Percentiles rank a stretch among this genome's conserved stretches.
Evolutionary conservation across 2,888 invertebrate genomes (phyloP).

Genomic region (Trichogramma dendrolimi): DNA sequence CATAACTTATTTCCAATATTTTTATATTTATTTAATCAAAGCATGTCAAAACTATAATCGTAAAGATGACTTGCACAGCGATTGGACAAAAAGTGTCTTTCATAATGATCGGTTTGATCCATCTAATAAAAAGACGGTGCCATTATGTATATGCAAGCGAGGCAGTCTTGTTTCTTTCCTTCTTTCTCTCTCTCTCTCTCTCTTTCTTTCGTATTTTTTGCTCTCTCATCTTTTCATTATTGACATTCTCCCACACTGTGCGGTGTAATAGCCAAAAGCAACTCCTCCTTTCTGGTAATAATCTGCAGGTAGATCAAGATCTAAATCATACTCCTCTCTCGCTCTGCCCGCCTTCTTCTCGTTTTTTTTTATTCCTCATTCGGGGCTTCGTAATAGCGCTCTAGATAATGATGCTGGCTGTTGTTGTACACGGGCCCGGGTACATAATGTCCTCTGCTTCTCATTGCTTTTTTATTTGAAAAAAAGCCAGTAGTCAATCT

Average conservation of each 20-base stretch:
- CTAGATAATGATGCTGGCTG: constrained; percentile 29
- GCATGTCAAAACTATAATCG: not conserved
- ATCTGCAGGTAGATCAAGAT: constrained; percentile 26
- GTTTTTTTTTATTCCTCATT: constrained; percentile 18
- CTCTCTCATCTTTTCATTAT: constrained; percentile 20
- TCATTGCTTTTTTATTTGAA: constrained; percentile 5
- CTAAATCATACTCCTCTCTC: constrained; percentile 27
- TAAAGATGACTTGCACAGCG: constrained; percentile 24
- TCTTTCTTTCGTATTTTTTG: not conserved
- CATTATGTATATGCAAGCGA: constrained; percentile 28
- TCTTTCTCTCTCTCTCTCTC: constrained; percentile 5
- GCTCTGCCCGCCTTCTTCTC: constrained; percentile 20
- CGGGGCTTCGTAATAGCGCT: constrained; percentile 28
- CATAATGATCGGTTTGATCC: constrained; percentile 42
- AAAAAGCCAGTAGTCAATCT: constrained; percentile 15
- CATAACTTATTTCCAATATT: no score
- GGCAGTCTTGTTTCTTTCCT: constrained; percentile 1
- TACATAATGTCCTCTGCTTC: constrained; percentile 9
- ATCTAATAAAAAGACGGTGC: constrained; percentile 39
- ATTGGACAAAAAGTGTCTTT: constrained; percentile 40
- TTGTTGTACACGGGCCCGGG: constrained; percentile 22
- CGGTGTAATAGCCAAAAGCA: constrained; percentile 16
- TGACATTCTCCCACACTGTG: constrained; percentile 14
- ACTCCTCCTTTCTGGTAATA: constrained; percentile 23
- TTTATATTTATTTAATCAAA: no score